Evolutionary conservation across 2,888 invertebrate genomes (phyloP).

Genomic region (Drosophila eohydei): DNA sequence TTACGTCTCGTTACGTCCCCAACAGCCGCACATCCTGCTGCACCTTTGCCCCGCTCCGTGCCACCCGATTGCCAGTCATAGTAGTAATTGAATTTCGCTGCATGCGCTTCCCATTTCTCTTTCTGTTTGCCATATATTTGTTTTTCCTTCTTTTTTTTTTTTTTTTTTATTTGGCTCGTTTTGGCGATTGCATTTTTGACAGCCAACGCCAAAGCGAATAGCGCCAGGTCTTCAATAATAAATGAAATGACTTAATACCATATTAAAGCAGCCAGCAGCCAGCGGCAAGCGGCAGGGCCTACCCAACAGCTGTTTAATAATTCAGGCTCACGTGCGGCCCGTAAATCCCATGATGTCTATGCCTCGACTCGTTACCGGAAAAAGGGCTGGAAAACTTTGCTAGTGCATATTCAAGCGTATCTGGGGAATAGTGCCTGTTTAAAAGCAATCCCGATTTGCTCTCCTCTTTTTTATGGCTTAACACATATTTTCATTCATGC

Average conservation of each 20-base stretch:
- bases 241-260: conserved; percentile 73
- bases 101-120: conserved; percentile 48
- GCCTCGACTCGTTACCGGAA: conserved; percentile 24
- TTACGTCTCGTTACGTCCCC: conserved; percentile 67
- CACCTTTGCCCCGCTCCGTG: neutral
- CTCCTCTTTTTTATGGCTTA: neutral
- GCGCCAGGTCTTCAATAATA: conserved; percentile 68
- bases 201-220: conserved; percentile 49
- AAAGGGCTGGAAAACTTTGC: conserved; percentile 23
- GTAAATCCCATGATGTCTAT: conserved; percentile 52
- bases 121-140: conserved; percentile 9
- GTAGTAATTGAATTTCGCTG: conserved; percentile 69
- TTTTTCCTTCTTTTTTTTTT: neutral
- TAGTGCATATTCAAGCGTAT: conserved; percentile 16
- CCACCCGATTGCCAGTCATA: conserved; percentile 23
- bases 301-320: conserved; percentile 52
- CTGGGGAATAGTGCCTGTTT: conserved; percentile 17
- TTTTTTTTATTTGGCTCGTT: conserved; percentile 12
- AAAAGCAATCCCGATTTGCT: conserved; percentile 3
- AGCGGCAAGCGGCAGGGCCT: neutral
- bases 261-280: conserved; percentile 58
- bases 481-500: neutral
- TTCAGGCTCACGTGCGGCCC: conserved; percentile 36
- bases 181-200: conserved; percentile 73
- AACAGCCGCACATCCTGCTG: conserved; percentile 20